These are phyloP conservation scores for Mormyrops boulengeri DNA, from an alignment of 2,797 vertebrate species.

Conservation along the genomic window DNA sequence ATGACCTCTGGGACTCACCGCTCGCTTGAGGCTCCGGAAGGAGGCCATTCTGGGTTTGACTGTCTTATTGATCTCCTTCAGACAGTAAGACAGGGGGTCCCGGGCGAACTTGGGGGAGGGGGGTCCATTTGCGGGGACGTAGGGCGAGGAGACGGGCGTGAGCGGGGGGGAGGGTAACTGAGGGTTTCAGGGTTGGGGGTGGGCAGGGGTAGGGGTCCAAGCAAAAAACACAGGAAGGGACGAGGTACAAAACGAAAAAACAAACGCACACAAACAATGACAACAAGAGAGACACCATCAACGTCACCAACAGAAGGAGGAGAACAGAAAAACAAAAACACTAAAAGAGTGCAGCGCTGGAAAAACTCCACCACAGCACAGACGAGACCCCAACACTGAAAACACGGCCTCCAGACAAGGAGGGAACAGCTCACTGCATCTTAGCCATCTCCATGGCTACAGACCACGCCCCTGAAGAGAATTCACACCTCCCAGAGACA, in stretches of 20 bases:
- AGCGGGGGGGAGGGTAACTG: conserved; percentile 67
- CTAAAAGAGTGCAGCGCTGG: not conserved
- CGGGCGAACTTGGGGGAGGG: conserved; percentile 85
- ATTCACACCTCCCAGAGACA: not conserved
- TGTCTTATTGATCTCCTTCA: conserved; percentile 94
- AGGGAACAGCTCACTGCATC: not conserved
- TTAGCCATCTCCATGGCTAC: not conserved
- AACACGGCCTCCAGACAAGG: not conserved
- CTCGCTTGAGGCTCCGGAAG: conserved; percentile 81
- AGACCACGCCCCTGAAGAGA: not conserved
- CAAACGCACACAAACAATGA: conserved; percentile 47
- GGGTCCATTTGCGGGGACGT: conserved; percentile 77
- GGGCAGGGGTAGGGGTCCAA: conserved; percentile 6
- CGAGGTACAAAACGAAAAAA: conserved; percentile 30
- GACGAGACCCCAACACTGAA: conserved; percentile 19
- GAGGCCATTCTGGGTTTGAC: conserved; percentile 91
- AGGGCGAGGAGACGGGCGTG: conserved; percentile 61
- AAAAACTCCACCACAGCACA: conserved; percentile 13
- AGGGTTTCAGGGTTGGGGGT: conserved; percentile 25
- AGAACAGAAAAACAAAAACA: conserved; percentile 20
- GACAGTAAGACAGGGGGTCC: conserved; percentile 86
- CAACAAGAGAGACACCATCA: conserved; percentile 68
- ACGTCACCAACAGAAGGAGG: conserved; percentile 58
- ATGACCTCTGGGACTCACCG: conserved; percentile 71
- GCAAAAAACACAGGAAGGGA: not conserved